Base-by-base conservation (phyloP, 2,113 vertebrate species). In the Salminus brasiliensis region DNA sequence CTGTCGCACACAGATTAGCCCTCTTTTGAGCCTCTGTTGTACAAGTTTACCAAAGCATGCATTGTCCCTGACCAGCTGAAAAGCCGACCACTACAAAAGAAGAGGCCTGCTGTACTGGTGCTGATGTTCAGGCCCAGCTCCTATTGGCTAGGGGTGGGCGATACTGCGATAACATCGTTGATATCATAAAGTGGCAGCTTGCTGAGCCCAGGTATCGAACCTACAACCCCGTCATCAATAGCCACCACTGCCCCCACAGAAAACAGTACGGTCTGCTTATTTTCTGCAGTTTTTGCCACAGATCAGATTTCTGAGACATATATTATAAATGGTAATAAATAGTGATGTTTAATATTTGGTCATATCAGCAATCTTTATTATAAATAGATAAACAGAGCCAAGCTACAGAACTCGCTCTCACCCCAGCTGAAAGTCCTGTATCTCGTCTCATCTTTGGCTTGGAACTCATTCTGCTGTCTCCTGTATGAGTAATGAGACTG, bases 401-500 rank as follows among this genome's bases (percentile, higher is more conserved):
- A 1, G 13, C 12, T 16, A 0, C 1, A 9, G 45, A 47, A 1
- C 15, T 39, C 36, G 4, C 9, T 13, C 12, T 13, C 4, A 21
- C 15, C 2, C 45, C 1, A 7, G 21, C 10, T 27, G 4, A 18
- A n/a, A 21, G 2, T 6, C 1, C 23, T 55, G 70, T 5, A 12
- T 25, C 25, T 36, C n/a, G 13, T 73, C 57, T 55, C 2, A 29
- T 47, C 1, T 23, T 62, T 30, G 18, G 21, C 59, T 23, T 47
- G 15, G n/a, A 16, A 27, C 39, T 45, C 53, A 32, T 29, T 16
- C 18, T 41, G 29, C 57, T 43, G 39, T 23, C 18, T 32, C 52
- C 52, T 32, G 52, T 47, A 34, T 76, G 32, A 67, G 47, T 76
- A 55, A 65, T 23, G 27, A 74, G 36, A 65, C 55, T 65, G 52